phyloP scores from a whole-genome alignment of 2,888 invertebrate genomes.

The Dimorphilus gyrociliatus region DNA sequence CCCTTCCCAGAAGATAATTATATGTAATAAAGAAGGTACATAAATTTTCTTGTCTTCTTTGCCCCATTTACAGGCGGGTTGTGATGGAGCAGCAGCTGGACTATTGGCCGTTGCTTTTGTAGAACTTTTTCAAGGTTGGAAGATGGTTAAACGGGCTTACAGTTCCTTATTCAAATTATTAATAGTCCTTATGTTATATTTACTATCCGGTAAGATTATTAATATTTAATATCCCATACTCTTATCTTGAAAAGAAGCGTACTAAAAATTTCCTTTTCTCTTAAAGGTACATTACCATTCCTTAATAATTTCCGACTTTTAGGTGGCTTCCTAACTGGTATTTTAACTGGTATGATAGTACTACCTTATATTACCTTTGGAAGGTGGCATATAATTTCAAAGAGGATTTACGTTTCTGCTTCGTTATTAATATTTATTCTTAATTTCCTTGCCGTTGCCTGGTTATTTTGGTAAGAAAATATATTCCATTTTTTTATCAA shows the following conservation, averaged over 20 bases:
- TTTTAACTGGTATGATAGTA: conserved; percentile 1
- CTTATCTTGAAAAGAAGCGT: conserved; percentile 1
- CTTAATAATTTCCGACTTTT: conserved; percentile 2
- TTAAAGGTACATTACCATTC: conserved; percentile 3
- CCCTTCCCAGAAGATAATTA: too few relatives aligned
- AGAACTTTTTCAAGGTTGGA: conserved; percentile 3
- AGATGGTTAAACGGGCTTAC: not conserved
- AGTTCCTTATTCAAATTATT: too few relatives aligned
- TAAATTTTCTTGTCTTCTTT: conserved; percentile 1
- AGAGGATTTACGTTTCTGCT: conserved; percentile 1
- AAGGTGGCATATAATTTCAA: conserved; percentile 1
- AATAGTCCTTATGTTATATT: too few relatives aligned
- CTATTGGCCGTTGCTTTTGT: conserved; percentile 2
- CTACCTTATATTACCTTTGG: conserved; percentile 4
- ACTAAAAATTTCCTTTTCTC: not conserved
- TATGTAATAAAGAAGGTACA: too few relatives aligned
- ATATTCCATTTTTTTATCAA: too few relatives aligned
- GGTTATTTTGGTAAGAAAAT: conserved; percentile 2
- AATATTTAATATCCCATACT: too few relatives aligned
- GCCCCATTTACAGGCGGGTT: conserved; percentile 2
- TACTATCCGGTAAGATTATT: too few relatives aligned
- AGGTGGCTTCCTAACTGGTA: conserved; percentile 1
- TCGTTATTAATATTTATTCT: not conserved
- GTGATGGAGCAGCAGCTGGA: conserved; percentile 2
- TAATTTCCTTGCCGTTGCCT: conserved; percentile 1